Evolutionary conservation across 2,888 invertebrate genomes (phyloP), one percentile per base, ranked within the genome.

Genomic region (Tribolium freemani): DNA sequence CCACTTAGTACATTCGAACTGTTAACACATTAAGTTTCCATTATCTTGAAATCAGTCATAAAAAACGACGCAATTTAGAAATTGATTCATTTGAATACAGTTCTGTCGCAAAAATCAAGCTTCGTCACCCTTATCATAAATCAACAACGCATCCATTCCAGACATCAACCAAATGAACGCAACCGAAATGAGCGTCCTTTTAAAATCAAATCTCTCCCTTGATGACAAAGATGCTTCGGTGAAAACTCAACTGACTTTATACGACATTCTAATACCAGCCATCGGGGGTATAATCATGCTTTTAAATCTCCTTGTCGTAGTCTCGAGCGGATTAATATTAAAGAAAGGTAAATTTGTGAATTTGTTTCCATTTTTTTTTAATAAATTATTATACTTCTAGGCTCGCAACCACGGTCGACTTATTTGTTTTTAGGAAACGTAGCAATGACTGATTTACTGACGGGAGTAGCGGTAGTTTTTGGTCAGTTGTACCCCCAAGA

Each of bases 351-450:
- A 82, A 81, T 5, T 48, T 48, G 6, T 16, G 16, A 16, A 16
- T 16, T 16, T 16, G 16, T 16, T 16, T 16, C 16, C 16, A 8
- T 16, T 11, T 48, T n/a, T 13, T 10, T 13, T 13, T 11, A 16
- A 61, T 6, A 11, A 20, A 8, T 13, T 63, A 50, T 56, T 63
- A 50, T 56, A 11, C 10, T 86, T 86, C 38, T 81, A 91, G 91
- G 90, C 74, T 89, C 90, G 78, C 89, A 91, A 79, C 91, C 90
- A 5, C 88, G 90, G 78, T 90, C 90, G 71, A 91, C 91, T 0
- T 92, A 92, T 81, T 86, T 92, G 53, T 88, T 92, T 60, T 87
- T 92, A 2, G 92, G 92, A 0, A 92, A 92, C 83, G 90, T 92
- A 1, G 91, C 91, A 0, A 85, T 92, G 71, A 90, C 91, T 0